phyloP scores from a whole-genome alignment of 2,888 invertebrate species.

The Thymelicus acteon region DNA sequence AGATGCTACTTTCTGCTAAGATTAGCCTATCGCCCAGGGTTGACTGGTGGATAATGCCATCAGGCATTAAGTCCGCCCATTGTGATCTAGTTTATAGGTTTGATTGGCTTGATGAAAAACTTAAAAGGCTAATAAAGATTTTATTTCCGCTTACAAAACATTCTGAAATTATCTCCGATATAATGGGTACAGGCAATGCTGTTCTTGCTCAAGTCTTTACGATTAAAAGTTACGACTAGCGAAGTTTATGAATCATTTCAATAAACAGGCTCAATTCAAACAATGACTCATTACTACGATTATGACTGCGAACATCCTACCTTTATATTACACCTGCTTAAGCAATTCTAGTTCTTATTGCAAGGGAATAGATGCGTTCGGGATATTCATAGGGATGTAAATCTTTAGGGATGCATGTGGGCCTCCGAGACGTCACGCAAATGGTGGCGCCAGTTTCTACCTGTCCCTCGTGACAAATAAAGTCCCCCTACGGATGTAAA shows the following conservation, averaged over 20 bases:
- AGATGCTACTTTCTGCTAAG: no score
- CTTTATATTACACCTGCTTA: slow-evolving; percentile 27
- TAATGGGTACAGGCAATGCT: slow-evolving; percentile 14
- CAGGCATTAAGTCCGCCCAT: no score
- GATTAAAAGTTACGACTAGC: slow-evolving; percentile 27
- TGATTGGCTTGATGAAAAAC: neutral
- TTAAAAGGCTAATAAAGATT: slow-evolving; percentile 15
- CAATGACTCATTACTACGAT: slow-evolving; percentile 78
- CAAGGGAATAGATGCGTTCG: slow-evolving; percentile 17
- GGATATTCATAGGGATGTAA: slow-evolving; percentile 28
- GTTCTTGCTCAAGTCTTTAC: slow-evolving; percentile 27
- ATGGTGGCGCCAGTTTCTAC: slow-evolving; percentile 67
- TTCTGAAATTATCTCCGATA: slow-evolving; percentile 16
- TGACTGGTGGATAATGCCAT: no score
- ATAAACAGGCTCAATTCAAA: slow-evolving; percentile 61
- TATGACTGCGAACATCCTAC: slow-evolving; percentile 59
- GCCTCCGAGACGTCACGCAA: slow-evolving; percentile 67
- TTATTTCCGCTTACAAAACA: slow-evolving; percentile 1
- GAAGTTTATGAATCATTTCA: slow-evolving; percentile 66
- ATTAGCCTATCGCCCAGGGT: no score
- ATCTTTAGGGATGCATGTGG: slow-evolving; percentile 53
- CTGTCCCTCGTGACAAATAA: slow-evolving; percentile 67
- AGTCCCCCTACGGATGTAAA: slow-evolving; percentile 56
- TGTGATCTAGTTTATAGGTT: no score
- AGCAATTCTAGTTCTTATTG: slow-evolving; percentile 50